Evolutionary conservation across 2,797 vertebrate species (phyloP).

Genomic region (Pangasius djambal): DNA sequence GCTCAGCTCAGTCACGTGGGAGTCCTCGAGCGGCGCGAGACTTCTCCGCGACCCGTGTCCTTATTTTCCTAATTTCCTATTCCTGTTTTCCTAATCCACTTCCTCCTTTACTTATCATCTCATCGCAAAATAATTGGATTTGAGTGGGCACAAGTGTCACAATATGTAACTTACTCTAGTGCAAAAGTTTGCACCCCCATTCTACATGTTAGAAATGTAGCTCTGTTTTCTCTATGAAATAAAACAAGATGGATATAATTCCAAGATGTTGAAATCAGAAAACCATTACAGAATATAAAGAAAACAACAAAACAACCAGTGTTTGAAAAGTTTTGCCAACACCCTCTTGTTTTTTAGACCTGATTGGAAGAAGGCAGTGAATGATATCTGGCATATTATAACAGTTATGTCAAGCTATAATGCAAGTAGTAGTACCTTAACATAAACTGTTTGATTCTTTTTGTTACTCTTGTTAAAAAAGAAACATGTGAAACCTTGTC

Average conservation of each 20-base stretch:
- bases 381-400: background rate
- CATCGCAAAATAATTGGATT: background rate
- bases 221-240: background rate
- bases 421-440: background rate
- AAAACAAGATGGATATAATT: background rate
- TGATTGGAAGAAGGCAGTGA: background rate
- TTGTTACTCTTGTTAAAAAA: background rate
- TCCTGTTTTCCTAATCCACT: background rate
- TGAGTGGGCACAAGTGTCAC: background rate
- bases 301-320: no score
- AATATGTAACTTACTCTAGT: background rate
- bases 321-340: background rate
- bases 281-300: background rate
- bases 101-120: no score
- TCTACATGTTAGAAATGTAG: background rate
- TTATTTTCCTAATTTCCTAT: background rate
- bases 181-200: background rate
- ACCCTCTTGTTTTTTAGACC: no score
- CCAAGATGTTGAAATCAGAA: background rate
- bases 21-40: slow-evolving; percentile 50
- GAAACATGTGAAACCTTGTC: background rate
- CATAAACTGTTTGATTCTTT: background rate
- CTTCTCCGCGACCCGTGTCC: slow-evolving; percentile 13
- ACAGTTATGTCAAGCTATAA: background rate
- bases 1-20: slow-evolving; percentile 63